Conservation (phyloP, 2,113 vertebrate genomes). For the Syngnathus scovelli region DNA sequence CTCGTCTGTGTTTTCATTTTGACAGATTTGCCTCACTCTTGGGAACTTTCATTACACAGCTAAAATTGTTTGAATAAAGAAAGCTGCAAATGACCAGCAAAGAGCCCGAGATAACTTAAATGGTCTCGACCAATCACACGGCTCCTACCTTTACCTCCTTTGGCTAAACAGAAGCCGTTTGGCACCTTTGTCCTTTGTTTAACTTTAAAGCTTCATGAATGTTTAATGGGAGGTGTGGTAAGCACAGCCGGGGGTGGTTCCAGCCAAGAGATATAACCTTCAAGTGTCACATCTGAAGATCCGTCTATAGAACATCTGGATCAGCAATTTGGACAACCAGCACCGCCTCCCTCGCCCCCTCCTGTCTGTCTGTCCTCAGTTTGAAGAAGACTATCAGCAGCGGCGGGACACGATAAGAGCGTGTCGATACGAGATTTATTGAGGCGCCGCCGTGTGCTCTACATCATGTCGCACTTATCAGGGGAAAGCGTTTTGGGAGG, state of each 20-base stretch:
- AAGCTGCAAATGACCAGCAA: background rate
- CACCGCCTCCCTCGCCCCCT: background rate
- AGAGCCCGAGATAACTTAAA: background rate
- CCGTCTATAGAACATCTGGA: constrained; percentile 59
- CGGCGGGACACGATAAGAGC: constrained; percentile 26
- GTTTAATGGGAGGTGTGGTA: constrained; percentile 49
- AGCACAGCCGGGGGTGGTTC: constrained; percentile 28
- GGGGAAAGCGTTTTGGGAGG: constrained; percentile 8
- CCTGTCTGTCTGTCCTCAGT: constrained; percentile 22
- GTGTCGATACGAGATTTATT: constrained; percentile 51
- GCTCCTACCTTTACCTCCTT: background rate
- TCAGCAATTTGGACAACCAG: constrained; percentile 48
- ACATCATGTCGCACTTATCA: constrained; percentile 48
- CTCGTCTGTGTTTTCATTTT: too few species aligned
- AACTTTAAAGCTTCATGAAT: constrained; percentile 66
- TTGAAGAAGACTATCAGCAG: background rate
- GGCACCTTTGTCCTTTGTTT: constrained; percentile 47
- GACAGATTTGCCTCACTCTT: too few species aligned
- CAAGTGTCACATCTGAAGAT: constrained; percentile 60
- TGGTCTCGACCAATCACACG: background rate
- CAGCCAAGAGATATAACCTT: constrained; percentile 64
- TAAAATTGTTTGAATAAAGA: too few species aligned
- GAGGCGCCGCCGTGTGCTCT: constrained; percentile 23
- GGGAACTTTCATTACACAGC: too few species aligned
- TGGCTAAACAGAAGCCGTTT: background rate